Evolutionary conservation across 1,140 invertebrate species (phyloP).

Genomic region (Belonocnema kinseyi): DNA sequence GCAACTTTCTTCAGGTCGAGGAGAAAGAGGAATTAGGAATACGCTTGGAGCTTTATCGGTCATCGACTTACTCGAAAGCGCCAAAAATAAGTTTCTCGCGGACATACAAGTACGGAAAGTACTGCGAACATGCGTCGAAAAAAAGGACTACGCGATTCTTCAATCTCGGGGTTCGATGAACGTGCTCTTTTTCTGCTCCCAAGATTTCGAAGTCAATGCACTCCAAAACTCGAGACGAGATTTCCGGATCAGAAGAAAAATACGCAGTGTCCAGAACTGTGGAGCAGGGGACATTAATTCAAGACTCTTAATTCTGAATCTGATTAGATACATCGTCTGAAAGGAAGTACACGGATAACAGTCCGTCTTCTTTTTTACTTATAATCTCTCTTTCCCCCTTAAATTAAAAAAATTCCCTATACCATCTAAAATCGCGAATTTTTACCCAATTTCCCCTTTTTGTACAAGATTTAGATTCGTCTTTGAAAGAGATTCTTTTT

Average conservation of each 20-base stretch:
- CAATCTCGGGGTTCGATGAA: conserved; percentile 20
- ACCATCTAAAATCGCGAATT: too few species aligned
- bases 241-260: conserved; percentile 23
- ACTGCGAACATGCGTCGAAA: background rate
- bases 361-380: too few species aligned
- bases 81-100: conserved; percentile 16
- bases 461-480: too few species aligned
- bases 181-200: conserved; percentile 1
- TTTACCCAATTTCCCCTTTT: too few species aligned
- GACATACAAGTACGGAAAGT: background rate
- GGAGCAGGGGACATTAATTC: background rate
- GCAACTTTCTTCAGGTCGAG: conserved; percentile 5
- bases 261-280: background rate
- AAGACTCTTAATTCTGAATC: background rate
- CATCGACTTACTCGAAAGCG: background rate
- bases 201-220: conserved; percentile 23
- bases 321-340: too few species aligned
- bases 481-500: too few species aligned
- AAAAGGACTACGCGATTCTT: conserved; percentile 28
- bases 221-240: conserved; percentile 16
- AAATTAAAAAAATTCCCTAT: too few species aligned
- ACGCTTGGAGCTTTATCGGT: conserved; percentile 1
- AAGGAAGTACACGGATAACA: too few species aligned
- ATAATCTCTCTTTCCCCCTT: too few species aligned
- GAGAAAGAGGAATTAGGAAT: background rate